phyloP scores from a whole-genome alignment of 1,140 invertebrate genomes.

The Drosophila lini region DNA sequence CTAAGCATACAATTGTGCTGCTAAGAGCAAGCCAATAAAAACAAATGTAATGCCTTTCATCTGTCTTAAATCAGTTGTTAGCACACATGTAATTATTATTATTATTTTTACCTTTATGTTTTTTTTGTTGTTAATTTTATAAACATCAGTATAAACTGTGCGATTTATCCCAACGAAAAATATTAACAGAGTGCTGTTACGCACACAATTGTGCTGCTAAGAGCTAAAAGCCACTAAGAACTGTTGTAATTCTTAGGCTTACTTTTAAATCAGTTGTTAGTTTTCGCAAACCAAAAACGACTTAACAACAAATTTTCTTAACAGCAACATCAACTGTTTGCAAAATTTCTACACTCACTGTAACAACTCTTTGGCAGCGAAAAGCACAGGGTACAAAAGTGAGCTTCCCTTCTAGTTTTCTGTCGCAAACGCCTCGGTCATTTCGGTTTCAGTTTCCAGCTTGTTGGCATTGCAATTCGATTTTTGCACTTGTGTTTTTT shows the following conservation, averaged over 20 bases:
- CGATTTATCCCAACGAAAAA: no score
- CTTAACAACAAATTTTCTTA: background rate
- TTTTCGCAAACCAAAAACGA: background rate
- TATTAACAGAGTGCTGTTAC: no score
- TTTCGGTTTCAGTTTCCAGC: conserved; percentile 50
- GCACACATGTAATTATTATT: no score
- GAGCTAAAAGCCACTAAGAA: no score
- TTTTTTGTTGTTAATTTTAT: no score
- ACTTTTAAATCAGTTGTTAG: background rate
- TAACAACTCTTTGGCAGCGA: no score
- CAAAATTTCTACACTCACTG: background rate
- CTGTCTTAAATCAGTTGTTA: no score
- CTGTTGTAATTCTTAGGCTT: no score
- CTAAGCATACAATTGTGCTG: no score
- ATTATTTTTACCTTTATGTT: background rate
- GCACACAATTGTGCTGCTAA: no score
- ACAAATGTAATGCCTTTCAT: no score
- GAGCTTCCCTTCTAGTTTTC: conserved; percentile 7
- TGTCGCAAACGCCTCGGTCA: conserved; percentile 11
- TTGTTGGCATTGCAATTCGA: conserved; percentile 70
- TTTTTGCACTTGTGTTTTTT: conserved; percentile 56
- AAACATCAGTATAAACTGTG: background rate
- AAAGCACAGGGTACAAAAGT: conserved; percentile 4
- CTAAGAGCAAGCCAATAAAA: no score
- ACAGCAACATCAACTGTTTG: background rate